A percentile compares a stretch with the other conserved stretches of the same genome.
These are phyloP conservation scores for Lepilemur septentrionalis DNA, from an alignment of 2,797 vertebrate genomes.

Conservation along the genomic window DNA sequence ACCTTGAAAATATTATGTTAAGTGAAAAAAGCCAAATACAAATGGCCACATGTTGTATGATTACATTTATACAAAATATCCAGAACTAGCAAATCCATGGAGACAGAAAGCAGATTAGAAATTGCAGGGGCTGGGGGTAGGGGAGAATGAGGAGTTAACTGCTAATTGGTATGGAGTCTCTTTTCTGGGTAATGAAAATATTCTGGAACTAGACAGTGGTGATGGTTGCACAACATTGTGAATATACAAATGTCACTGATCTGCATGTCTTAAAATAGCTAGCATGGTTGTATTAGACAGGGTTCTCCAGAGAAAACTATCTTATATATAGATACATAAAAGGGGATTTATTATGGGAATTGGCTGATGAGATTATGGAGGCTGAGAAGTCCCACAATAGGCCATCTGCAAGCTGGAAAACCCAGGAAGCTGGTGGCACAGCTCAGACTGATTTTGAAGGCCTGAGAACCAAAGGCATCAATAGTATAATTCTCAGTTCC, in stretches of 20 bases:
- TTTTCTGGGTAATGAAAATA: background rate
- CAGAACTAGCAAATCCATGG: background rate
- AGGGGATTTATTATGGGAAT: background rate
- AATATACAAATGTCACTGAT: background rate
- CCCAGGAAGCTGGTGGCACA: background rate
- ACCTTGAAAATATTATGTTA: background rate
- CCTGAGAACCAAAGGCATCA: background rate
- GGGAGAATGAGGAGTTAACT: background rate
- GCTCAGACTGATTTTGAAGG: background rate
- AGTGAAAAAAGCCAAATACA: background rate
- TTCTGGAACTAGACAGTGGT: background rate
- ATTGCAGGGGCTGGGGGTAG: background rate
- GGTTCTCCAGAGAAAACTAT: background rate
- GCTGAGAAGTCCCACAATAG: background rate
- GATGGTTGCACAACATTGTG: background rate
- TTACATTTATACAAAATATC: background rate
- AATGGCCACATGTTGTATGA: background rate
- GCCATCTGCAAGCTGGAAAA: background rate
- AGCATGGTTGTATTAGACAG: background rate
- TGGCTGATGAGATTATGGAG: background rate
- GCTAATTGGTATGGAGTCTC: background rate
- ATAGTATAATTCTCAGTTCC: background rate
- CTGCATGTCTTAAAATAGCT: background rate
- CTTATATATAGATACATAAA: background rate
- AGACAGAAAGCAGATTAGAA: background rate